phyloP scores from a whole-genome alignment of 1,140 invertebrate species.

The Tetragnatha versicolor region DNA sequence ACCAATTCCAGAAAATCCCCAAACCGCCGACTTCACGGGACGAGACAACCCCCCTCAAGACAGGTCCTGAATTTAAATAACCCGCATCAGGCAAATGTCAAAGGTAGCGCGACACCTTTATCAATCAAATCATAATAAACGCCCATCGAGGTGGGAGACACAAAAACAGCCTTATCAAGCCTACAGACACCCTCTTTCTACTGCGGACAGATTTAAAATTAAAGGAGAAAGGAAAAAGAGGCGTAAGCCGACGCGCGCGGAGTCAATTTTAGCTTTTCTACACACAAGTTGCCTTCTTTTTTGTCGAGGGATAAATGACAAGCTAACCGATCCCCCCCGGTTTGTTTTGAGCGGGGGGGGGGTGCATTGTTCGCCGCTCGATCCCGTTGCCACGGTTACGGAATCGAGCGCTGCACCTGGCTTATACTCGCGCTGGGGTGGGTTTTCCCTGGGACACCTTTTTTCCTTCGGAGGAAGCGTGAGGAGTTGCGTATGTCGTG shows the following conservation, averaged over 20 bases:
- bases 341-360: conserved; percentile 41
- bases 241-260: background rate
- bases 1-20: too few relatives aligned
- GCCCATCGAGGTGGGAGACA: too few relatives aligned
- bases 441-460: conserved; percentile 10
- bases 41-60: too few relatives aligned
- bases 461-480: background rate
- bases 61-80: too few relatives aligned
- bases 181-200: too few relatives aligned
- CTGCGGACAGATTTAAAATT: too few relatives aligned
- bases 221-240: background rate
- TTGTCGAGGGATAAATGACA: conserved; percentile 30
- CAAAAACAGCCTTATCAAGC: too few relatives aligned
- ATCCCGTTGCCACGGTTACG: conserved; percentile 37
- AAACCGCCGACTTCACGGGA: too few relatives aligned
- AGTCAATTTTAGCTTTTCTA: conserved; percentile 17
- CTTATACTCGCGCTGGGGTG: background rate
- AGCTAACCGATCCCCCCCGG: conserved; percentile 21
- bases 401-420: conserved; percentile 46
- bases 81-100: too few relatives aligned
- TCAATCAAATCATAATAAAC: too few relatives aligned
- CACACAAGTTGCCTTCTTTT: conserved; percentile 4
- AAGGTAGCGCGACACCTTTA: too few relatives aligned
- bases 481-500: too few relatives aligned
- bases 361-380: conserved; percentile 42